Base-by-base conservation (phyloP, 2,797 vertebrate species). In the Salarias fasciatus region DNA sequence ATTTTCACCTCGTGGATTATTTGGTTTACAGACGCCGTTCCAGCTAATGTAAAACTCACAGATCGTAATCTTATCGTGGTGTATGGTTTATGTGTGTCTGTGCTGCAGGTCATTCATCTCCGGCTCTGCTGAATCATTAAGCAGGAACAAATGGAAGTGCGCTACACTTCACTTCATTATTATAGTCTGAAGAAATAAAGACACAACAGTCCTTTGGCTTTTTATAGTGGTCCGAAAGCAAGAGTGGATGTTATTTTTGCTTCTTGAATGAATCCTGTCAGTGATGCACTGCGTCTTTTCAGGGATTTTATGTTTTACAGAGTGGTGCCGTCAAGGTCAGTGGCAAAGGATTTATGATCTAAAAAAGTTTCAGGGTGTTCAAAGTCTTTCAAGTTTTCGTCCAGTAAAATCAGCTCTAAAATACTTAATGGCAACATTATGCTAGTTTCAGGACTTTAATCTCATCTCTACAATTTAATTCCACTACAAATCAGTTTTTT, bases 61-160 rank as follows among this genome's bases (percentile, higher is more conserved):
- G 81, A 85, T 79, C 52, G 28, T 42, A 48, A 86, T 83, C 83
- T 70, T 30, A 18, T 48, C 31, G 55, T 40, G 38, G 43, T 63
- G 1, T 49, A 42, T 45, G 43, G 31, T 63, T 55, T 38, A 44
- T 48, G 50, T 56, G 46, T 51, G 18, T 70, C 8, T 28, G 8
- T 9, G 47, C 35, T 42, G 31, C 50, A 11, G 42, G 70, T 76
- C 60, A 65, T 44, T 80, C 67, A 53, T 69, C 54, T 51, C 15
- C 42, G 49, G 56, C 15, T 40, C 11, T 4, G 31, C 13, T 5
- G 0, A 35, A 50, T 64, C 43, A 53, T 50, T 72, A 68, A 49
- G 28, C 48, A 57, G 42, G 42, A 14, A 52, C 37, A 9, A 5
- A 29, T 61, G 11, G 51, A 51, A 59, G 63, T 54, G 55, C 11